These are phyloP conservation scores for Chrysomela aeneicollis DNA, from an alignment of 2,888 invertebrate species.

Conservation along the genomic window DNA sequence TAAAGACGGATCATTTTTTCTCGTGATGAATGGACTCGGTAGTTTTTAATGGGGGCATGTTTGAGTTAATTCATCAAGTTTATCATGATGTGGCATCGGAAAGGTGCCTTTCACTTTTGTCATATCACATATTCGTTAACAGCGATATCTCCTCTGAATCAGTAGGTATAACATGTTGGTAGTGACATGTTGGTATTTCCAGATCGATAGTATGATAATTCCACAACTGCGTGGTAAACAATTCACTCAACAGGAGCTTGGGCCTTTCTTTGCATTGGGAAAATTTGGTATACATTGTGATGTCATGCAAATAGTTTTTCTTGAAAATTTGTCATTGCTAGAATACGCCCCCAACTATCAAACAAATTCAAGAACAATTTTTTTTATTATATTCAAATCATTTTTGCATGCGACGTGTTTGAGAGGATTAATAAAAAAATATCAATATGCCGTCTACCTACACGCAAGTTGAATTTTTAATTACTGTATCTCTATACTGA, in stretches of 20 bases:
- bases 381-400: no score
- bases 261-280: no score
- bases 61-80: constrained; percentile 21
- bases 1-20: constrained; percentile 14
- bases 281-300: no score
- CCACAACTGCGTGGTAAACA: neutral
- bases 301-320: no score
- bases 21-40: constrained; percentile 19
- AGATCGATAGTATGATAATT: neutral
- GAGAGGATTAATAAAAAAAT: no score
- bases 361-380: no score
- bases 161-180: neutral
- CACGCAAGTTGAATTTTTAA: no score
- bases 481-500: no score
- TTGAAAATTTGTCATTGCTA: no score
- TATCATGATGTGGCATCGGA: constrained; percentile 20
- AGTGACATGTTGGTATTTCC: neutral
- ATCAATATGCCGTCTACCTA: no score
- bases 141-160: constrained; percentile 5
- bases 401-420: no score
- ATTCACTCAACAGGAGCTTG: neutral
- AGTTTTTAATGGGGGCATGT: constrained; percentile 17
- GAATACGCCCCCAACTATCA: no score
- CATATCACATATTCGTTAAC: constrained; percentile 10
- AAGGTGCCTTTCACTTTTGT: constrained; percentile 23